Conservation (phyloP, 2,797 vertebrate species). For the Tenualosa thibaudeaui region DNA sequence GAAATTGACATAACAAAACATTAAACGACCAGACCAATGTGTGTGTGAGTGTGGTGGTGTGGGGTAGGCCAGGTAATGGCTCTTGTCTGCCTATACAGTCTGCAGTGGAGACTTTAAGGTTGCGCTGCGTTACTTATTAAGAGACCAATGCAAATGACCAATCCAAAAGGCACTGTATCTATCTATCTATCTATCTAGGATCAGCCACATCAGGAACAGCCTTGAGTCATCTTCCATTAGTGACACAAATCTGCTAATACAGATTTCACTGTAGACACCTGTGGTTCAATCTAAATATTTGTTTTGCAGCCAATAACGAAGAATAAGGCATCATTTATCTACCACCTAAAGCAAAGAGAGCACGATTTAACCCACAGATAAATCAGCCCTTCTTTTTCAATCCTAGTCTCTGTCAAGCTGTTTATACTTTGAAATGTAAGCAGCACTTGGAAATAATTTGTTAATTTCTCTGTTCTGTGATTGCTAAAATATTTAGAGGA, state of each 20-base stretch:
- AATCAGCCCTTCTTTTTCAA: background rate
- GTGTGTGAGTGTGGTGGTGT: background rate
- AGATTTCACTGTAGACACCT: background rate
- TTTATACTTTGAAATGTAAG: background rate
- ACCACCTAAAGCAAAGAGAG: background rate
- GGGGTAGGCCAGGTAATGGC: slow-evolving; percentile 33
- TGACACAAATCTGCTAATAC: background rate
- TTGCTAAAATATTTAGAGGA: background rate
- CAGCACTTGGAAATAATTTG: background rate
- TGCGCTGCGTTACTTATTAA: slow-evolving; percentile 11
- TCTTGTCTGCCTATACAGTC: slow-evolving; percentile 22
- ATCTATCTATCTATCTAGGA: too few relatives aligned
- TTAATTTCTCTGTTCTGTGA: background rate
- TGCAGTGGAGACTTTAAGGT: background rate
- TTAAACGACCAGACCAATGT: slow-evolving; percentile 52
- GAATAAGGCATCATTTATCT: background rate
- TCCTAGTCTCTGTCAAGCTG: background rate
- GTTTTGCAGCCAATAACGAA: background rate
- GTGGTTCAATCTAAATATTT: background rate
- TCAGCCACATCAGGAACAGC: background rate
- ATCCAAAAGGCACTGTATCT: background rate
- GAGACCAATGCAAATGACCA: slow-evolving; percentile 25
- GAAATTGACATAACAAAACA: slow-evolving; percentile 68
- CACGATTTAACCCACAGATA: background rate
- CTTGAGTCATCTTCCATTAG: background rate